Evolutionary conservation across 1,140 invertebrate genomes (phyloP), one percentile per base, ranked within the genome.

Genomic region (Scaptomyza pallida): DNA sequence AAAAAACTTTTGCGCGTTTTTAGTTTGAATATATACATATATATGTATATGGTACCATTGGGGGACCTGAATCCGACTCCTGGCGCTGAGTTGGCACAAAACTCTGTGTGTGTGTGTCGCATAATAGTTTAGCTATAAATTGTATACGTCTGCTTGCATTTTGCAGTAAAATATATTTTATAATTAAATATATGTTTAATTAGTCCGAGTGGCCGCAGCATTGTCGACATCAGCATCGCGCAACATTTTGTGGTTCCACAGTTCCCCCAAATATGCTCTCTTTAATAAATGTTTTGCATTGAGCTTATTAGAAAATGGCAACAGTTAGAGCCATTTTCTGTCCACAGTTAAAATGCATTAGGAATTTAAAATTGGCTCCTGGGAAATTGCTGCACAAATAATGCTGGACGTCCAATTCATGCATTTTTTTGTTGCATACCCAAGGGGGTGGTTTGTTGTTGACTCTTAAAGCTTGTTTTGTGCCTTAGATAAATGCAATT

Each of bases 161-260:
- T 78, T 70, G 74, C 71, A 75, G 55, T 81, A 78, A 88, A 89
- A 89, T 88, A 89, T 88, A 89, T 88, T 88, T 88, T 88, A 78
- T 88, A 82, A 88, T 89, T 89, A 89, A 88, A 88, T 88, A 89
- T 86, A 83, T 88, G 83, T 82, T 88, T 88, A 88, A 88, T 88
- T 88, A 88, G 78, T 73, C 59, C 69, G 72, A 80, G 76, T 80
- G 76, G 61, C 47, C 33, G 70, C 51, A 62, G n/a, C n/a, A n/a
- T n/a, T n/a, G n/a, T n/a, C n/a, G n/a, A n/a, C n/a, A n/a, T n/a
- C n/a, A n/a, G n/a, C 33, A 26, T 19, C 23, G 48, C n/a, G 55
- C 56, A 54, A 47, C 12, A 40, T 60, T 19, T 19, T 41, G 63
- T 12, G 51, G 44, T 64, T 77, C 63, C 55, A 6, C 16, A 44